Base-by-base conservation (phyloP, 2,888 invertebrate genomes). In the Cepaea hortensis region DNA sequence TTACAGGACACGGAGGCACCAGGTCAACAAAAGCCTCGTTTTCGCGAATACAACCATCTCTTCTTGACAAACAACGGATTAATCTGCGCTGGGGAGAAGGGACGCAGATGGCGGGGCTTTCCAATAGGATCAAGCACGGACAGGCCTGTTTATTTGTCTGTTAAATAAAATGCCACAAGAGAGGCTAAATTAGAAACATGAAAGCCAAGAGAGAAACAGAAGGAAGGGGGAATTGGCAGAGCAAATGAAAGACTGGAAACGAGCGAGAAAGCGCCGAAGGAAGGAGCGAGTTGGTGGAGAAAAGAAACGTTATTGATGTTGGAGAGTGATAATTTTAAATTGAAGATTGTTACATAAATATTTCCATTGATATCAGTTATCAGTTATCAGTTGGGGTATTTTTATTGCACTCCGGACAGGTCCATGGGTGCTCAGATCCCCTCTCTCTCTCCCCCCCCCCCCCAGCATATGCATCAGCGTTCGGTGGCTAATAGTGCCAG, bases 1-100 rank as follows among this genome's bases (percentile, higher is more conserved):
- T 61, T 23, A 11, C 61, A 77, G 15, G 23, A 77, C 77, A 55
- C 23, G 23, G 20, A 61, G 77, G 61, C 55, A 61, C 77, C 77
- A n/a, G 23, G 23, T 77, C 77, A 55, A 77, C 61, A 77, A 77
- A 61, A 9, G 61, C n/a, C 77, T n/a, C 23, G n/a, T 62, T 79
- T 50, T 79, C 55, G 23, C 61, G 0, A 15, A 23, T 46, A 35
- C 35, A 79, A 15, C n/a, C 62, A 35, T 62, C 62, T 35, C 62
- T 15, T 35, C 20, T 79, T 55, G 61, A 79, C 79, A 79, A 79
- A 62, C 62, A 79, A 13, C 35, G 79, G 62, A 79, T 79, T 79
- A 79, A 79, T 79, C 23, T 18, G 35, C 62, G 13, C 15, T 1
- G 3, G 23, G 35, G 61, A 23, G 62, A 23, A 23, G 18, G 9